Conservation (phyloP, 2,888 invertebrate genomes). For the Oligia fasciuncula region DNA sequence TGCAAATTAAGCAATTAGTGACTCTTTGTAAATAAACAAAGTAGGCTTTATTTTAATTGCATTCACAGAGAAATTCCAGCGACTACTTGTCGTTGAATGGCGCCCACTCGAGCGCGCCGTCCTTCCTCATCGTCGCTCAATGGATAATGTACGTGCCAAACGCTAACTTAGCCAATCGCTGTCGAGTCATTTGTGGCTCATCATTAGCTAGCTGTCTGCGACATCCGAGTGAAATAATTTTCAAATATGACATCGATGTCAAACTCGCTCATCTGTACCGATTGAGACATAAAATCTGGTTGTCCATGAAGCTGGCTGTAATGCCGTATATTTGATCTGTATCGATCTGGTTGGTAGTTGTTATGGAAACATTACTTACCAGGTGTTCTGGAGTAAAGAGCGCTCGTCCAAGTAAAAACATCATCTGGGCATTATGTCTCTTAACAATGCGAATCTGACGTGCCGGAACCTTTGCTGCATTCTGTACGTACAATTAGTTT, state of each 20-base stretch:
- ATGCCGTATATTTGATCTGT: constrained; percentile 43
- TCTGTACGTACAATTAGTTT: constrained; percentile 77
- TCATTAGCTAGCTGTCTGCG: constrained; percentile 71
- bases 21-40: constrained; percentile 69
- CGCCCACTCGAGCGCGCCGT: constrained; percentile 60
- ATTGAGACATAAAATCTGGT: constrained; percentile 23
- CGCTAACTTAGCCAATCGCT: constrained; percentile 86
- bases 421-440: constrained; percentile 75
- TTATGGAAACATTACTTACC: constrained; percentile 57
- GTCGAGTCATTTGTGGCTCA: constrained; percentile 74
- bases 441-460: constrained; percentile 74
- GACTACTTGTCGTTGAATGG: constrained; percentile 70
- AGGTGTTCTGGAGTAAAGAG: constrained; percentile 68
- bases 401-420: constrained; percentile 65
- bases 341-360: constrained; percentile 57
- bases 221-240: constrained; percentile 38
- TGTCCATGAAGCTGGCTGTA: constrained; percentile 15
- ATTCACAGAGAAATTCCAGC: constrained; percentile 70
- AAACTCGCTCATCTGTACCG: constrained; percentile 20
- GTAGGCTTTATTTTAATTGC: constrained; percentile 75
- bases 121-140: constrained; percentile 77
- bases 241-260: constrained; percentile 31
- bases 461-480: constrained; percentile 73
- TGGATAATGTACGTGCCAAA: constrained; percentile 85
- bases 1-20: constrained; percentile 70